Evolutionary conservation across 2,888 invertebrate species (phyloP), one percentile per base, ranked within the genome.

Genomic region (Pomacea canaliculata): DNA sequence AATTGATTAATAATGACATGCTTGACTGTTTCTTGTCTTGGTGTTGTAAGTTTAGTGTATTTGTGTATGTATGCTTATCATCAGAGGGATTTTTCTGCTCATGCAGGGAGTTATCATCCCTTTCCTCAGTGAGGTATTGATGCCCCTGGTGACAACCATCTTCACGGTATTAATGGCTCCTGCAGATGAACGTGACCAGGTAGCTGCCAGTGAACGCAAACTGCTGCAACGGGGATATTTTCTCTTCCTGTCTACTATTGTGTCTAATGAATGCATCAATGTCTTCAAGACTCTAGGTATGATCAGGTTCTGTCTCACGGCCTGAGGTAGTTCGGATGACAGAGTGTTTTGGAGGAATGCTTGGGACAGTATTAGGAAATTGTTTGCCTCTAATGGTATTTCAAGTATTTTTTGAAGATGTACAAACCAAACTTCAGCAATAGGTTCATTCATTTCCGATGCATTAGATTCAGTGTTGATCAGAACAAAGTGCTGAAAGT

Each of bases 171-270:
- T 92, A 62, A 84, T 89, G n/a, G 83, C 86, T 9, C 92, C 92
- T 0, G 84, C 90, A 12, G 92, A 92, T 78, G 90, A 89, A 48
- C 90, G 91, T 67, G 92, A 92, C 81, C 92, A 91, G 81, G 91
- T 92, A 69, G 91, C 91, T 8, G 87, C 89, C 19, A 86, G 88
- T 18, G 92, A 93, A 67, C 90, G 90, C 79, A 91, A 91, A 72
- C 83, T 91, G 70, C 86, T 93, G 59, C 92, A 92, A 80, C 85
- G 92, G 65, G 91, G 91, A 73, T 93, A 93, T 85, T 92, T 91
- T 84, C 86, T 89, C 56, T 92, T 92, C 81, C 85, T 93, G 67
- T 88, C 91, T 12, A 91, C 92, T 12, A 90, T 93, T 66, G 91
- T 92, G n/a, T 90, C 89, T 37, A 92, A 92, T 83, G 91, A 92